These are phyloP conservation scores for Drosophila rhopaloa DNA, from an alignment of 1,140 invertebrate genomes.

Conservation along the genomic window DNA sequence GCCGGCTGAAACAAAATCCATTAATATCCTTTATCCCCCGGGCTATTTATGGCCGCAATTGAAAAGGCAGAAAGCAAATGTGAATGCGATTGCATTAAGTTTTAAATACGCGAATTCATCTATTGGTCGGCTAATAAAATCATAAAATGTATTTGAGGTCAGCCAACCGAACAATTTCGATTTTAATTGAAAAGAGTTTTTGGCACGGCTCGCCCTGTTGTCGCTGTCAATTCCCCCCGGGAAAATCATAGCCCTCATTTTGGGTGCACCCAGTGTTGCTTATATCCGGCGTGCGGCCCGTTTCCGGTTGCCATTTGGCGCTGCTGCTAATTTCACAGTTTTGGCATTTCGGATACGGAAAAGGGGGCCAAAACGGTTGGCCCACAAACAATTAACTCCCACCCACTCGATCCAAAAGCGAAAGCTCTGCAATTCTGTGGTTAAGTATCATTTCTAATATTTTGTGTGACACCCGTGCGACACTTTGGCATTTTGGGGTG, in stretches of 20 bases:
- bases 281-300: conserved; percentile 75
- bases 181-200: conserved; percentile 53
- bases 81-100: conserved; percentile 55
- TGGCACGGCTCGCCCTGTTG: conserved; percentile 16
- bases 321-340: conserved; percentile 63
- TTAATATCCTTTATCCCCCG: conserved; percentile 78
- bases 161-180: conserved; percentile 28
- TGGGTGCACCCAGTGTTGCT: conserved; percentile 62
- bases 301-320: conserved; percentile 78
- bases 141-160: conserved; percentile 41
- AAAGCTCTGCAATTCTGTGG: conserved; percentile 80
- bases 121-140: conserved; percentile 54
- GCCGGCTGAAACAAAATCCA: conserved; percentile 55
- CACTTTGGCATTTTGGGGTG: conserved; percentile 72
- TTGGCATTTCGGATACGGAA: conserved; percentile 52
- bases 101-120: conserved; percentile 53
- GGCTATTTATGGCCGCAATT: conserved; percentile 53
- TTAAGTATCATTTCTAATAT: conserved; percentile 83
- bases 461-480: conserved; percentile 80
- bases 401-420: conserved; percentile 16
- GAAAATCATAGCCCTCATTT: not conserved
- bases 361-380: conserved; percentile 34
- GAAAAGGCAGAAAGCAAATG: conserved; percentile 65
- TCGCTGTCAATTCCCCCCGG: not conserved
- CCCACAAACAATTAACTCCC: conserved; percentile 66